phyloP scores from a whole-genome alignment of 2,113 vertebrate species.

The Menura novaehollandiae region DNA sequence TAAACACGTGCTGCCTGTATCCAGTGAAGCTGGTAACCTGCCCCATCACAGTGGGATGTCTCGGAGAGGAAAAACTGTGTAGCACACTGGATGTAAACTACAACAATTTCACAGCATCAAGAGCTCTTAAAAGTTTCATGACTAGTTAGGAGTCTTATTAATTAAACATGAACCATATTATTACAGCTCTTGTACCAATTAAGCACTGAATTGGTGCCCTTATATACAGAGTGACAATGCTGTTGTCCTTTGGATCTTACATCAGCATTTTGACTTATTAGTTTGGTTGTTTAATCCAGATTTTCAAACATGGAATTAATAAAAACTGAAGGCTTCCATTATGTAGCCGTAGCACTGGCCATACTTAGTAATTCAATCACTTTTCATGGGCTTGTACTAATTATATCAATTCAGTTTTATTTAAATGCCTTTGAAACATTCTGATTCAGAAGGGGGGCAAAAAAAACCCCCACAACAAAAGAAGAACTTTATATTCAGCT shows the following conservation, averaged over 20 bases:
- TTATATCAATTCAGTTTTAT: not conserved
- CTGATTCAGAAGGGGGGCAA: not conserved
- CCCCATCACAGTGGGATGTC: not conserved
- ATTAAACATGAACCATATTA: slow-evolving; percentile 50
- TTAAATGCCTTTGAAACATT: slow-evolving; percentile 34
- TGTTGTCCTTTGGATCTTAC: not conserved
- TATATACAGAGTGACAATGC: not conserved
- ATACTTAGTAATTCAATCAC: not conserved
- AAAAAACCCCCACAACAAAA: not conserved
- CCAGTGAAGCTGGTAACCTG: not conserved
- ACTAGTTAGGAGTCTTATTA: slow-evolving; percentile 29
- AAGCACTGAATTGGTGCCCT: not conserved
- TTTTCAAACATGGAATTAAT: slow-evolving; percentile 42
- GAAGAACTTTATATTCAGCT: not conserved
- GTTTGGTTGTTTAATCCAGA: slow-evolving; percentile 34
- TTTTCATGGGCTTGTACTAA: slow-evolving; percentile 34
- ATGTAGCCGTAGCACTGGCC: not conserved
- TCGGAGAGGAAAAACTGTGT: not conserved
- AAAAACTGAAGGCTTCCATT: slow-evolving; percentile 44
- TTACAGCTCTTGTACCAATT: slow-evolving; percentile 39
- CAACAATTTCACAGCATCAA: not conserved
- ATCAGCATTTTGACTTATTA: slow-evolving; percentile 17
- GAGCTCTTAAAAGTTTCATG: slow-evolving; percentile 42
- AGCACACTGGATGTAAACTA: not conserved
- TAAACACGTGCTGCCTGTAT: not conserved